These are phyloP conservation scores for Chymomyza fuscimana DNA, from an alignment of 2,888 invertebrate species.

Conservation along the genomic window DNA sequence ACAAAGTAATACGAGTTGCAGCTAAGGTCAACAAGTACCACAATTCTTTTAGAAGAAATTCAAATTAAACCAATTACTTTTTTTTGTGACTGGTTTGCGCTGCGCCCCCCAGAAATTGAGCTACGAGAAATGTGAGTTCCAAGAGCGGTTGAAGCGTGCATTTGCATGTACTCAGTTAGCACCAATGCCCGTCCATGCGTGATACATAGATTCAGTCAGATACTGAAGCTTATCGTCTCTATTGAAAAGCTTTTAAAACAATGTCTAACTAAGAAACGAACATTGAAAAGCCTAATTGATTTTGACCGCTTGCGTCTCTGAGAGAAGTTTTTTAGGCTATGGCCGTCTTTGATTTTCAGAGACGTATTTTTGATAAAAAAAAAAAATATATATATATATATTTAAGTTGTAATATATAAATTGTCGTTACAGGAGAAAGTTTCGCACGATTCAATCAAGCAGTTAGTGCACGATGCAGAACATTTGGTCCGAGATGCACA, in stretches of 20 bases:
- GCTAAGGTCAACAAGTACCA: background rate
- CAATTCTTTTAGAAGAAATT: background rate
- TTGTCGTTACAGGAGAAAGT: conserved; percentile 69
- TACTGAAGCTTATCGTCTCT: background rate
- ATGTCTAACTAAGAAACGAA: background rate
- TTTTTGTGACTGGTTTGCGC: background rate
- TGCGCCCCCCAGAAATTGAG: background rate
- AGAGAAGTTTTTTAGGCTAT: no score
- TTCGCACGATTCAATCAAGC: conserved; percentile 84
- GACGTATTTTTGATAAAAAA: no score
- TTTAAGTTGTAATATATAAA: conserved; percentile 1
- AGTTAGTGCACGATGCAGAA: conserved; percentile 89
- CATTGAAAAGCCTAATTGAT: background rate
- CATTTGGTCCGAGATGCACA: conserved; percentile 84
- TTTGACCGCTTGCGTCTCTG: no score
- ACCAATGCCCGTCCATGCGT: no score
- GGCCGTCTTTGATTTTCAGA: background rate
- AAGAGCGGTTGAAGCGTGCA: background rate
- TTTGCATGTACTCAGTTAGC: background rate
- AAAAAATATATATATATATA: no score
- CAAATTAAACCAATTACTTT: background rate
- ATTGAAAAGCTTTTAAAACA: no score
- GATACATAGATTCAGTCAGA: background rate
- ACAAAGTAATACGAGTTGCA: background rate
- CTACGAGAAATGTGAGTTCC: background rate